Conservation (phyloP, 2,113 vertebrate species). For the Actenoides lindsayi region DNA sequence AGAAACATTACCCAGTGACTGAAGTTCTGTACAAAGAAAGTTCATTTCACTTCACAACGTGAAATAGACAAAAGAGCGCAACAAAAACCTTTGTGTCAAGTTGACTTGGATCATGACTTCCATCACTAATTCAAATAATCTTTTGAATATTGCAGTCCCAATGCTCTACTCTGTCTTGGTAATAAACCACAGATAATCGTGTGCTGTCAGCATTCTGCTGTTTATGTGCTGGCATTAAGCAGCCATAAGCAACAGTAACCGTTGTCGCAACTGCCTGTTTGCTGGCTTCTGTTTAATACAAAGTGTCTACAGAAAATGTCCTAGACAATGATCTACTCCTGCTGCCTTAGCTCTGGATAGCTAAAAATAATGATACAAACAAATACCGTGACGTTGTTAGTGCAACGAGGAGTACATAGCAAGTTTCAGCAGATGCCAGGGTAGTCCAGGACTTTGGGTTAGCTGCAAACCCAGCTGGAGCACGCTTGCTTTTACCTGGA, state of each 20-base stretch:
- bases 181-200: neutral
- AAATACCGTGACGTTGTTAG: neutral
- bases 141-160: neutral
- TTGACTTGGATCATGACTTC: neutral
- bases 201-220: neutral
- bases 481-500: neutral
- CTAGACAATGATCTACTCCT: neutral
- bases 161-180: neutral
- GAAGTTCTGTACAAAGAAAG: neutral
- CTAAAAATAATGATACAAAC: neutral
- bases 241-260: neutral
- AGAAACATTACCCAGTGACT: neutral
- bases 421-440: neutral
- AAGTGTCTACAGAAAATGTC: neutral
- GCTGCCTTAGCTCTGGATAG: neutral
- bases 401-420: rapidly evolving
- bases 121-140: neutral
- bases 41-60: neutral
- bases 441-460: neutral
- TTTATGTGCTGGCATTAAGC: neutral
- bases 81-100: neutral
- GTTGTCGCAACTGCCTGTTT: neutral
- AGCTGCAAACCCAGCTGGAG: neutral
- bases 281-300: neutral
- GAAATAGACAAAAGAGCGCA: neutral